Evolutionary conservation across 2,888 invertebrate species (phyloP).

Genomic region (Caenorhabditis sp.): DNA sequence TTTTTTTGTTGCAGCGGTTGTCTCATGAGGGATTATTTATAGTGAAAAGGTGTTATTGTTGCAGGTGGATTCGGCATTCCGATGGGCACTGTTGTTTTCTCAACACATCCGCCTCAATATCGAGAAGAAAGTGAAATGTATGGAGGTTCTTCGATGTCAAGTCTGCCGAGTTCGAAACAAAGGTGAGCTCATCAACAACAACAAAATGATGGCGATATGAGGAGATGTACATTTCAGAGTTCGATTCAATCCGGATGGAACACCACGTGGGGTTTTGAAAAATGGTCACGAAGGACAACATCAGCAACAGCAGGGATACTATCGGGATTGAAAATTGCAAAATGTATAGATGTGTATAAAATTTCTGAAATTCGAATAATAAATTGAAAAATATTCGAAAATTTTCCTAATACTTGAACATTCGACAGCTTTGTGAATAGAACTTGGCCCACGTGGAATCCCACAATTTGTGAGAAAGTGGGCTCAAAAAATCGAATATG

Average conservation of each 20-base stretch:
- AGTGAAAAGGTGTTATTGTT: constrained; percentile 10
- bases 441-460: no score
- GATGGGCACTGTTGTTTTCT: constrained; percentile 68
- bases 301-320: background rate
- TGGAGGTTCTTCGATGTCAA: constrained; percentile 58
- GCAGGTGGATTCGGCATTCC: constrained; percentile 69
- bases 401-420: no score
- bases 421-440: no score
- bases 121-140: constrained; percentile 57
- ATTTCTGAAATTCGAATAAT: background rate
- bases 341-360: no score
- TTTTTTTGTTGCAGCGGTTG: no score
- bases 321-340: background rate
- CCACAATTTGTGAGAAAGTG: no score
- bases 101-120: constrained; percentile 69
- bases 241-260: constrained; percentile 70
- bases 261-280: constrained; percentile 69
- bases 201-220: no score
- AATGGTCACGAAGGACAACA: constrained; percentile 44
- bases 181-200: constrained; percentile 29
- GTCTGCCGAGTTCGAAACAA: constrained; percentile 54
- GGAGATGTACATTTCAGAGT: constrained; percentile 42
- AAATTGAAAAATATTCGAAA: no score
- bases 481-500: no score
- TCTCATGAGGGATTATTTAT: background rate